Conservation (phyloP, 1,140 invertebrate species). For the Phocides pigmalion region DNA sequence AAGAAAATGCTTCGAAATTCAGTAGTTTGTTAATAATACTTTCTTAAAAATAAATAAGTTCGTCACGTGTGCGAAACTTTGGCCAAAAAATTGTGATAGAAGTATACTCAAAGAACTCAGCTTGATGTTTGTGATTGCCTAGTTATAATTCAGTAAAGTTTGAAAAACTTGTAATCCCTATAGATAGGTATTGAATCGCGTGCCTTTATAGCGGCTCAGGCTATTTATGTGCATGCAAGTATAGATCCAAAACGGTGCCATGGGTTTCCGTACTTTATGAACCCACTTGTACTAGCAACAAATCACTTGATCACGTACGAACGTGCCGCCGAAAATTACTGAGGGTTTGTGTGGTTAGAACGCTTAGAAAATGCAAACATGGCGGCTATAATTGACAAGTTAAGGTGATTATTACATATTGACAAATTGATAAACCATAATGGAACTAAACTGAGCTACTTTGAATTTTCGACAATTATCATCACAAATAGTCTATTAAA, state of each 20-base stretch:
- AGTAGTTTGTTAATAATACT: no score
- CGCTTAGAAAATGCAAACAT: constrained; percentile 13
- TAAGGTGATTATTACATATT: neutral
- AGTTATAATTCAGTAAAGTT: neutral
- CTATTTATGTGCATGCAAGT: neutral
- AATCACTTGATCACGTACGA: constrained; percentile 27
- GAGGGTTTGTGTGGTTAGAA: neutral
- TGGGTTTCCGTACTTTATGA: constrained; percentile 12
- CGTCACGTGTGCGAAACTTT: no score
- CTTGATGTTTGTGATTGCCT: no score
- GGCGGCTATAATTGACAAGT: neutral
- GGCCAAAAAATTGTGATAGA: neutral
- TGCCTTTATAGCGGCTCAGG: neutral
- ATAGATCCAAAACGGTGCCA: neutral
- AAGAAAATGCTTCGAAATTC: no score
- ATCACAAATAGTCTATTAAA: no score
- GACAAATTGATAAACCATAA: no score
- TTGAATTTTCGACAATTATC: no score
- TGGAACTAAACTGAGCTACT: no score
- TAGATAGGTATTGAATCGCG: neutral
- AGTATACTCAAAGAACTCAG: no score
- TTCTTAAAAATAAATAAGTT: no score
- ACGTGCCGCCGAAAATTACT: constrained; percentile 17
- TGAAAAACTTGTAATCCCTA: neutral
- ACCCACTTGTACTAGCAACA: neutral